Base-by-base conservation (phyloP, 2,113 vertebrate species). In the Brachypteracias leptosomus region DNA sequence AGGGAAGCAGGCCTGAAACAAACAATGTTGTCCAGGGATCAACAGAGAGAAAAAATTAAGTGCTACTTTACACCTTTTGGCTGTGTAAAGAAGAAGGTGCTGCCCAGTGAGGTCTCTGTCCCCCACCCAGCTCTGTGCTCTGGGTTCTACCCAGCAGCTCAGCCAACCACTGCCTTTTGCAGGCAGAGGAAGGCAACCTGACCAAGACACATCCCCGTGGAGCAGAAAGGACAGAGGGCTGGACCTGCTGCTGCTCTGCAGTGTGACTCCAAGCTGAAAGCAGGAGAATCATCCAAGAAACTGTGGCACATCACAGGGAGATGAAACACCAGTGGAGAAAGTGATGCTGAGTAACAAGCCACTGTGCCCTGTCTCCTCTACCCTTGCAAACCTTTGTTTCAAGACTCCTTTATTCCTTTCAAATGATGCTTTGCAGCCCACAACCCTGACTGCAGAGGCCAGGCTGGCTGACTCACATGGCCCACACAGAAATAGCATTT, bases 151-250 rank as follows among this genome's bases (percentile, higher is more conserved):
- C 28, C 58, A 79, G 74, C 46, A 75, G 88, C 59, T 70, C 90
- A 68, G 75, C 33, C 40, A 31, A 66, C 29, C 68, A 31, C 36
- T 55, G 84, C 68, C 52, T 22, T 9, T 52, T 25, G 52, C 66
- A 36, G 21, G 17, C 4, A 10, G 17, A 72, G 11, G 59, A 71
- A 33, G 21, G 71, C 58, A 47, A 51, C 49, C 19, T 36, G 35
- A 15, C 51, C 2, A 0, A 75, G 25, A 58, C 31, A 46, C 46
- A 29, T 9, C 3, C 5, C 12, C 36, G 33, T 0, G 1, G 42
- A 76, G 62, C 75, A 86, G 63, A 38, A 49, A 17, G 42, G 68
- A 47, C 61, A 71, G 80, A 83, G 76, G 54, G 59, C 76, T 72
- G 65, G 72, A 87, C 68, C 68, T 84, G 90, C 62, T 3, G 85